Evolutionary conservation across 2,797 vertebrate genomes (phyloP).

Genomic region (Rhyacichthys aspro): DNA sequence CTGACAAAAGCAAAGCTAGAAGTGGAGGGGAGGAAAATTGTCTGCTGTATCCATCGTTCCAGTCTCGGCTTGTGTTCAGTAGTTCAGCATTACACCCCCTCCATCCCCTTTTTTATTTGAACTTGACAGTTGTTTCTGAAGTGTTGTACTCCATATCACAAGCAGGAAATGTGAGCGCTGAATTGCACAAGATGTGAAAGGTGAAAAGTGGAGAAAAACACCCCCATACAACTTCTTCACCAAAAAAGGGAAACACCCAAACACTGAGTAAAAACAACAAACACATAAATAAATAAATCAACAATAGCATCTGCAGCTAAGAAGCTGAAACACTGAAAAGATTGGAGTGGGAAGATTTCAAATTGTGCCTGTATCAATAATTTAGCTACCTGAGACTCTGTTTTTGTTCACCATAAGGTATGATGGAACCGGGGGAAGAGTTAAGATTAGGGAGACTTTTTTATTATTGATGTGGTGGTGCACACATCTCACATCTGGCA

Average conservation of each 20-base stretch:
- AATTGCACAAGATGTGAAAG: constrained; percentile 77
- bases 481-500: constrained; percentile 70
- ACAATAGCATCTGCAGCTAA: constrained; percentile 67
- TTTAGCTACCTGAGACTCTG: constrained; percentile 70
- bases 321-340: constrained; percentile 63
- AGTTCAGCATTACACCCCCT: constrained; percentile 80
- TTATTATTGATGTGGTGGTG: constrained; percentile 73
- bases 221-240: constrained; percentile 32
- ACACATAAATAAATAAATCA: constrained; percentile 84
- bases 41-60: constrained; percentile 73
- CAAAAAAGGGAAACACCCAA: constrained; percentile 62
- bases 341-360: constrained; percentile 72
- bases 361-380: constrained; percentile 78
- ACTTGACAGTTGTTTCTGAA: constrained; percentile 84
- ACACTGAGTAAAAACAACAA: constrained; percentile 80
- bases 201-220: constrained; percentile 69
- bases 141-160: constrained; percentile 77
- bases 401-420: constrained; percentile 75
- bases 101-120: constrained; percentile 79
- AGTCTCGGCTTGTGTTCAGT: constrained; percentile 73
- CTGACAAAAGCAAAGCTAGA: constrained; percentile 80
- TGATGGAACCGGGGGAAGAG: constrained; percentile 70
- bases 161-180: constrained; percentile 76
- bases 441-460: constrained; percentile 73
- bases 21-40: constrained; percentile 67